Evolutionary conservation across 1,140 invertebrate genomes (phyloP).

Genomic region (Apolygus lucorum): DNA sequence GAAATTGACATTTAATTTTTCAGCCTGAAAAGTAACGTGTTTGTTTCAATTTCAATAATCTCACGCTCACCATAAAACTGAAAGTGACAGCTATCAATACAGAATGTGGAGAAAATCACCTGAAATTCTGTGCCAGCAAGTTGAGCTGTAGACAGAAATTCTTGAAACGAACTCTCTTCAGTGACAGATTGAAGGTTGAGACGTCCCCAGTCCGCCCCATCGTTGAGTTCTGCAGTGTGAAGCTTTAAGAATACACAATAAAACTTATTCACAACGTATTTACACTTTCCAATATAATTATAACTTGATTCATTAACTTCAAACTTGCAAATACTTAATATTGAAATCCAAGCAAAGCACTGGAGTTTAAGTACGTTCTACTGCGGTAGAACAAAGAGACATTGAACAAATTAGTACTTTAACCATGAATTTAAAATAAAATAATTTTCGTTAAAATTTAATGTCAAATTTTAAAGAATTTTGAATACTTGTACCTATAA

Average conservation of each 20-base stretch:
- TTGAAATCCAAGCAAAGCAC: neutral
- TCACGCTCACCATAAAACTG: too few species aligned
- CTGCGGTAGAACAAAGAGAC: too few species aligned
- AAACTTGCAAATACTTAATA: neutral
- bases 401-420: too few species aligned
- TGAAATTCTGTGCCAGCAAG: conserved; percentile 85
- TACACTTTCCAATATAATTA: too few species aligned
- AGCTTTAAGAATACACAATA: conserved; percentile 60
- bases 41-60: too few species aligned
- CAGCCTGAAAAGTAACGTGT: conserved; percentile 58
- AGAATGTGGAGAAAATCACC: too few species aligned
- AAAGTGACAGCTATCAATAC: too few species aligned
- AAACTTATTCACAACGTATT: conserved; percentile 23
- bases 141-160: conserved; percentile 89
- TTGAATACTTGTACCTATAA: too few species aligned
- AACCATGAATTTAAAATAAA: too few species aligned
- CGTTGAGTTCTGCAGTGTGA: conserved; percentile 77
- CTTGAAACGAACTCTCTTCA: conserved; percentile 89
- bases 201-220: conserved; percentile 82
- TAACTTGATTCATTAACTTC: neutral
- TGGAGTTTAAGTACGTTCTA: conserved; percentile 22
- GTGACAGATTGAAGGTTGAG: conserved; percentile 89
- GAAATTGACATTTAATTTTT: conserved; percentile 80
- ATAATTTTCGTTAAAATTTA: conserved; percentile 36
- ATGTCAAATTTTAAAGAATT: too few species aligned